Evolutionary conservation across 2,797 vertebrate genomes (phyloP), one percentile per base, ranked within the genome.

Genomic region (Danionella dracula): DNA sequence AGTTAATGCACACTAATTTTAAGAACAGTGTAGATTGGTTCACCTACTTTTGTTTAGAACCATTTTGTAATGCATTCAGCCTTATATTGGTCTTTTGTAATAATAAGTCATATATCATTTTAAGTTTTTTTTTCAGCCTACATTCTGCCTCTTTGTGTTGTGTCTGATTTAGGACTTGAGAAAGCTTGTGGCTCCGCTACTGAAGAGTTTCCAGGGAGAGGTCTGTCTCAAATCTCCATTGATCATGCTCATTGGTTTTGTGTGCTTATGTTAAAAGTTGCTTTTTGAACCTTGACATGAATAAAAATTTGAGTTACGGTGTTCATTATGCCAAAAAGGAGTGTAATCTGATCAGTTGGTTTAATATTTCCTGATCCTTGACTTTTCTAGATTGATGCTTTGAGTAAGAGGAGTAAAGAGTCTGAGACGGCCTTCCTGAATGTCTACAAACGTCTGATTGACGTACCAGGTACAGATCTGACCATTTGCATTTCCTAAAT

Each of bases 381-480:
- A 55, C 8, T 48, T 51, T 72, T 78, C 62, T 80, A 99, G 96
- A 95, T 99, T 41, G 96, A 99, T 79, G 94, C 96, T 66, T 83
- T 99, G 87, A 97, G 96, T 84, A 98, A 96, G 88, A 92, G 96
- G 89, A 99, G 96, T 89, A 99, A 99, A 92, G 96, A 99, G 92
- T 93, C 96, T 71, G 96, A 99, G 87, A 93, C 94, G 68, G 96
- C 96, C 83, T 99, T 99, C 90, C 89, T 99, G 86, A 98, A 96
- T 79, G 96, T 99, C 79, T 99, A 98, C 83, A 99, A 99, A 83
- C 94, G 93, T 89, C 88, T 99, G 85, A 99, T 99, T 69, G 96
- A 99, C 87, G 96, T 97, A 77, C 96, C 96, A 91, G 96, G 96
- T 98, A 91, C n/a, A n/a, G n/a, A n/a, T n/a, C n/a, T n/a, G n/a